phyloP scores from a whole-genome alignment of 1,140 invertebrate species.

The Drosophila santomea region DNA sequence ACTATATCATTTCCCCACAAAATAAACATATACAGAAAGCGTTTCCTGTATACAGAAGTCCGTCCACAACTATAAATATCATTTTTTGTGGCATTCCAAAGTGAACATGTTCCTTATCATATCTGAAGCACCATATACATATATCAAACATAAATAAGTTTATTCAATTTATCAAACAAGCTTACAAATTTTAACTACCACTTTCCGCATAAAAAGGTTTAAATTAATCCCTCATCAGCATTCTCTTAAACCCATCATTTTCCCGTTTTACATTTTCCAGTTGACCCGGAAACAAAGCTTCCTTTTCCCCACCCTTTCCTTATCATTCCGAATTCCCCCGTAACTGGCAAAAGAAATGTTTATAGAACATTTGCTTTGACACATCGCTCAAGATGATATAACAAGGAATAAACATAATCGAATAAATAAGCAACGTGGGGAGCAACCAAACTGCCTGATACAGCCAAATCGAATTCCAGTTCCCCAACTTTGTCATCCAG shows the following conservation, averaged over 20 bases:
- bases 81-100: too few species aligned
- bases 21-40: not conserved
- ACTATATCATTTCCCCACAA: too few species aligned
- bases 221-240: conserved; percentile 11
- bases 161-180: conserved; percentile 7
- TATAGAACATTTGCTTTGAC: conserved; percentile 44
- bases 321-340: conserved; percentile 4
- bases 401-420: conserved; percentile 78
- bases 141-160: not conserved
- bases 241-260: conserved; percentile 1
- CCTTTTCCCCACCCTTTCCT: not conserved
- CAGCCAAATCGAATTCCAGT: conserved; percentile 68
- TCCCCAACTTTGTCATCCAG: not conserved
- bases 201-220: conserved; percentile 3
- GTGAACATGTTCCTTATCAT: too few species aligned
- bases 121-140: too few species aligned
- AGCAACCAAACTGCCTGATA: conserved; percentile 34
- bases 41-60: too few species aligned
- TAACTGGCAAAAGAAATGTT: conserved; percentile 35
- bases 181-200: not conserved
- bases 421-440: conserved; percentile 66
- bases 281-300: conserved; percentile 32
- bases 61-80: too few species aligned
- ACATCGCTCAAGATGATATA: conserved; percentile 51
- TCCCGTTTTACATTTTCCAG: conserved; percentile 3